Base-by-base conservation (phyloP, 92 coral and sea anemone genomes). In the Anthopleura xanthogrammica region DNA sequence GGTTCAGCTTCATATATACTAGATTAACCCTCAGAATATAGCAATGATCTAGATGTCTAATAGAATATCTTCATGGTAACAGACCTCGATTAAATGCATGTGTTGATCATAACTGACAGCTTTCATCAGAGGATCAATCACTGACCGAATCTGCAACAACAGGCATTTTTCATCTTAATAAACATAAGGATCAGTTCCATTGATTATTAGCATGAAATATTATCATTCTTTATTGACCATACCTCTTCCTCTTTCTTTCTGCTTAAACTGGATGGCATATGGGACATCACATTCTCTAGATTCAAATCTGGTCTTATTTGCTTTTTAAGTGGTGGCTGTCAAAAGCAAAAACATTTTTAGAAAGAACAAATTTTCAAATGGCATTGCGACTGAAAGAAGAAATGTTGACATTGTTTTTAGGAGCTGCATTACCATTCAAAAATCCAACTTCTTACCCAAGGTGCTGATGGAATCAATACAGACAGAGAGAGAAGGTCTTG, bases 201-300 rank as follows among this genome's bases (percentile, higher is more conserved):
- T 29, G 10, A 8, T 62, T 22, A 62, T 5, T 62, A 62, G 29
- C 2, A 20, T 20, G 23, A n/a, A 1, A 5, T 5, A 60, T 60
- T 1, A 6, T 5, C 54, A 50, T 11, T 50, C 54, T 50, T 11
- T 50, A 29, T 46, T 54, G 14, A 9, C 13, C 14, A 60, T 29
- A 93, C 98, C 95, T 93, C 95, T 64, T 89, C 90, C 40, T 87
- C 85, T 62, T 89, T 93, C 73, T 80, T 93, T 80, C 85, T 89
- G 81, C 92, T 92, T 83, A 93, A 58, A 52, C 86, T 91, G 16
- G 93, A 89, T 12, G 98, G 98, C 98, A 93, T 93, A 79, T 87
- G 98, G 2, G 90, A 79, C 95, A 93, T 93, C 43, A 93, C 85
- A 57, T 85, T 88, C 24, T 91, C 85, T 41, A 83, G 55, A 3